phyloP scores from a whole-genome alignment of 2,113 vertebrate species.

The Butastur rufipennis region DNA sequence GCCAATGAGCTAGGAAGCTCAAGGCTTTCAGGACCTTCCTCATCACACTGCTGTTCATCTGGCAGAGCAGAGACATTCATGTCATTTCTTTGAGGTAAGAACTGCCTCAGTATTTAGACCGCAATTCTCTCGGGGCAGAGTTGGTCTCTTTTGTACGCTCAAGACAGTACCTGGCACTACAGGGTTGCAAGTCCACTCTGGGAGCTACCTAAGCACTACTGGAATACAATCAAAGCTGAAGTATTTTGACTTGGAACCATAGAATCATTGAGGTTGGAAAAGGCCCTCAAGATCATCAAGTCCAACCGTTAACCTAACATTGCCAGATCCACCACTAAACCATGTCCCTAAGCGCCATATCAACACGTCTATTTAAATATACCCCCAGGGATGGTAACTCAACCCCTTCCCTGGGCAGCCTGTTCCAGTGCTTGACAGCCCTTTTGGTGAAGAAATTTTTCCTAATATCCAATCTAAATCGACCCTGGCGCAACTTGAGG shows the following conservation, averaged over 20 bases:
- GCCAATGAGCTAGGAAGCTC: slow-evolving; percentile 30
- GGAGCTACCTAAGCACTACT: background rate
- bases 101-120: fast-evolving
- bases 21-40: slow-evolving; percentile 29
- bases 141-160: fast-evolving
- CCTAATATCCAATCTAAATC: fast-evolving
- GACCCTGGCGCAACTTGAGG: fast-evolving
- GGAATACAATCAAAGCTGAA: background rate
- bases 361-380: fast-evolving
- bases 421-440: fast-evolving
- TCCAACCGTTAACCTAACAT: background rate
- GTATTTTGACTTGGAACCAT: background rate
- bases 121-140: fast-evolving
- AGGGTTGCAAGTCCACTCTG: fast-evolving
- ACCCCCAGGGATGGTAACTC: background rate
- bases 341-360: fast-evolving
- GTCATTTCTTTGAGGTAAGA: background rate
- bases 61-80: background rate
- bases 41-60: slow-evolving; percentile 43
- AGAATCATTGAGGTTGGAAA: fast-evolving
- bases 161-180: background rate
- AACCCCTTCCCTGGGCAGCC: background rate
- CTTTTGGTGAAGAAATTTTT: background rate
- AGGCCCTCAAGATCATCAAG: fast-evolving
- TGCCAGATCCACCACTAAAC: background rate